These are phyloP conservation scores for Pseudanteris insignis DNA, from an alignment of 2,888 invertebrate species.

Conservation along the genomic window DNA sequence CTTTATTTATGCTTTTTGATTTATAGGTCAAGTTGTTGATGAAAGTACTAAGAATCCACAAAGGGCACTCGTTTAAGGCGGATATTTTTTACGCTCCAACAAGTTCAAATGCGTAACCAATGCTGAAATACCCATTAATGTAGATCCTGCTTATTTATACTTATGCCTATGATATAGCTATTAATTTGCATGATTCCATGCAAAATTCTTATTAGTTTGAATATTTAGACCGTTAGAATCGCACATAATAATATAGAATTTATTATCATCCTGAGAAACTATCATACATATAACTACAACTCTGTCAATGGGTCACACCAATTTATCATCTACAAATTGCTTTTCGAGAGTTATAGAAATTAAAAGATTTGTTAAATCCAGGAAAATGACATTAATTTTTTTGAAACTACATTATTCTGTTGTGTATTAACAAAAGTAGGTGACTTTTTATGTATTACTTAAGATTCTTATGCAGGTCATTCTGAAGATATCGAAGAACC, in stretches of 20 bases:
- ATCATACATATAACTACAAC: too few species aligned
- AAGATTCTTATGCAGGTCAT: too few species aligned
- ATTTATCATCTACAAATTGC: slow-evolving; percentile 1
- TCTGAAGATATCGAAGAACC: too few species aligned
- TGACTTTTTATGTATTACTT: neutral
- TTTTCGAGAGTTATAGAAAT: slow-evolving; percentile 10
- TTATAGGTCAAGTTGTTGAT: slow-evolving; percentile 56
- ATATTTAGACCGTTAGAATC: slow-evolving; percentile 29
- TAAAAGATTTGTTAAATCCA: slow-evolving; percentile 6
- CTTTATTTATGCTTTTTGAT: slow-evolving; percentile 55
- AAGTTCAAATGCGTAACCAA: slow-evolving; percentile 50
- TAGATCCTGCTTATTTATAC: slow-evolving; percentile 15
- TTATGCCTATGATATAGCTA: slow-evolving; percentile 28
- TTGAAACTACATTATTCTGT: neutral
- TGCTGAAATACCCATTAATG: slow-evolving; percentile 28
- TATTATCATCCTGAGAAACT: too few species aligned
- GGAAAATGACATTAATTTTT: slow-evolving; percentile 7
- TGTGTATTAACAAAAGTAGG: slow-evolving; percentile 13
- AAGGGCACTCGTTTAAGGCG: slow-evolving; percentile 60
- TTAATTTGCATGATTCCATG: slow-evolving; percentile 23
- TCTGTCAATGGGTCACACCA: too few species aligned
- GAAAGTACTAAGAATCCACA: slow-evolving; percentile 51
- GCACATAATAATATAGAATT: slow-evolving; percentile 25
- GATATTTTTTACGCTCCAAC: slow-evolving; percentile 58
- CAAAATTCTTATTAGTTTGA: slow-evolving; percentile 22